A percentile compares a stretch with the other conserved stretches of the same genome.
Evolutionary conservation across 2,113 vertebrate species (phyloP).

Genomic region (Chaetodon auriga): DNA sequence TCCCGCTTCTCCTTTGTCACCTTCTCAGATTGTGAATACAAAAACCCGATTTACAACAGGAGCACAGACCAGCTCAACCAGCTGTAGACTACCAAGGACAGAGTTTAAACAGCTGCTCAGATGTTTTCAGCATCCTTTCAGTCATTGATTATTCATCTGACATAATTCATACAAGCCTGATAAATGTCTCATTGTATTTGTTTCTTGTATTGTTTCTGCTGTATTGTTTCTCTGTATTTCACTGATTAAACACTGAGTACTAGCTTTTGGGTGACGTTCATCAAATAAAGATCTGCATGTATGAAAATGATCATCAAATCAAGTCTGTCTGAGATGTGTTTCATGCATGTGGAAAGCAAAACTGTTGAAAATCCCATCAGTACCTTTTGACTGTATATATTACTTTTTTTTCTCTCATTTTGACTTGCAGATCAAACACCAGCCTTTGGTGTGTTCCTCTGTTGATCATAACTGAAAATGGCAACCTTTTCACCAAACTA

Average conservation of each 20-base stretch:
- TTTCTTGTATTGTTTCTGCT: not conserved
- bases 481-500: not conserved
- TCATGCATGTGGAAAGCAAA: no score
- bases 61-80: constrained; percentile 44
- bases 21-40: constrained; percentile 60
- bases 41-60: constrained; percentile 81
- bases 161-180: not conserved
- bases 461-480: not conserved
- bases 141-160: not conserved
- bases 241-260: not conserved
- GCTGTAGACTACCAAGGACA: constrained; percentile 23
- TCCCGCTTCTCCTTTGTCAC: constrained; percentile 20
- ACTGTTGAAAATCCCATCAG: no score
- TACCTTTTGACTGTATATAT: no score
- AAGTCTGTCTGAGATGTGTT: no score
- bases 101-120: not conserved
- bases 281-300: not conserved
- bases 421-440: not conserved
- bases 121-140: not conserved
- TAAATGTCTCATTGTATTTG: not conserved
- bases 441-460: not conserved
- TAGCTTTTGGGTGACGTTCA: no score
- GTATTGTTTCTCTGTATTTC: not conserved
- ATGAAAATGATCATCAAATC: not conserved
- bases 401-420: not conserved